Evolutionary conservation across 2,888 invertebrate genomes (phyloP).

Genomic region (Sinopyrophorus schimmeli): DNA sequence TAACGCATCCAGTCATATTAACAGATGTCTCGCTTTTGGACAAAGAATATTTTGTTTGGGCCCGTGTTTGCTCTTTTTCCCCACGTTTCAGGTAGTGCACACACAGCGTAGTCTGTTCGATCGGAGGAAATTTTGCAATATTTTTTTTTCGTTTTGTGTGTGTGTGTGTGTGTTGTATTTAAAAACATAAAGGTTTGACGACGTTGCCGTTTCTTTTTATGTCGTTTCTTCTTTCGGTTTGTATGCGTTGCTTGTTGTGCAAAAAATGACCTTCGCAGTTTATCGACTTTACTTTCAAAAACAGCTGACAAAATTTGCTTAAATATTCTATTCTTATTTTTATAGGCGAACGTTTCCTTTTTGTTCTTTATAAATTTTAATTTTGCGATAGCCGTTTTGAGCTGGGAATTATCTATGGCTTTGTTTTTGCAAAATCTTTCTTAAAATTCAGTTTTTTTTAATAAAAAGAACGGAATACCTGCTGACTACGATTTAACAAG

Average conservation of each 20-base stretch:
- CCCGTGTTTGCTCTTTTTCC: constrained; percentile 29
- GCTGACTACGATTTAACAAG: no score
- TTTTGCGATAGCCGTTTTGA: no score
- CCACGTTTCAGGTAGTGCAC: constrained; percentile 15
- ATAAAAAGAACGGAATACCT: no score
- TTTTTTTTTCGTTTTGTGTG: no score
- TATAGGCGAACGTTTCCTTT: constrained; percentile 10
- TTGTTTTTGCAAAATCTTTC: no score
- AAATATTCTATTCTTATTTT: constrained; percentile 13
- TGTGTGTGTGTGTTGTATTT: no score
- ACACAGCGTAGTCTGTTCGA: no score
- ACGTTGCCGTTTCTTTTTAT: constrained; percentile 1
- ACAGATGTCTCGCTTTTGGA: constrained; percentile 33
- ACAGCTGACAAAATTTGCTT: constrained; percentile 26
- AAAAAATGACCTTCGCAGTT: constrained; percentile 31
- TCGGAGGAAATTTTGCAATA: no score
- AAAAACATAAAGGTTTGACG: background rate
- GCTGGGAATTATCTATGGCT: no score
- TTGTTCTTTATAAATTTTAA: no score
- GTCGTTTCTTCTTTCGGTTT: background rate
- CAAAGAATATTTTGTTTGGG: constrained; percentile 32
- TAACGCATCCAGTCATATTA: constrained; percentile 21
- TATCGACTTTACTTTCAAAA: constrained; percentile 33
- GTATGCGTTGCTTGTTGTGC: background rate
- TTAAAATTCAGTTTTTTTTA: no score